These are phyloP conservation scores for Muschampia plurimacula DNA, from an alignment of 2,888 invertebrate genomes.

Conservation along the genomic window DNA sequence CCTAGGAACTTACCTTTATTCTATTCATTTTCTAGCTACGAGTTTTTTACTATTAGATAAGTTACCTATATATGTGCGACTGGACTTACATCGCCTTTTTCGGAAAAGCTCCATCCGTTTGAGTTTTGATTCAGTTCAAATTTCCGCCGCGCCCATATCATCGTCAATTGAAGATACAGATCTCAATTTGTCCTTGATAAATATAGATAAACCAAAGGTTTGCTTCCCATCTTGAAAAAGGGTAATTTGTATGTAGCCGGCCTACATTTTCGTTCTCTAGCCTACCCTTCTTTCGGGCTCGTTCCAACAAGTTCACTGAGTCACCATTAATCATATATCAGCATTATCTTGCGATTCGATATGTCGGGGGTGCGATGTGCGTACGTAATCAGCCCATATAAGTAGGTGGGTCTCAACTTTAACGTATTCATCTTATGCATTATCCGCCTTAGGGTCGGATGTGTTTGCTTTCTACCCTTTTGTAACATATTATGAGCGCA, in stretches of 20 bases:
- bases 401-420: slow-evolving; percentile 47
- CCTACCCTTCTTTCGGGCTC: slow-evolving; percentile 54
- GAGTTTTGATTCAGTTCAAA: slow-evolving; percentile 20
- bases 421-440: slow-evolving; percentile 48
- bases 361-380: slow-evolving; percentile 55
- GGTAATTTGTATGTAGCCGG: slow-evolving; percentile 68
- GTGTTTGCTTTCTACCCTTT: slow-evolving; percentile 16
- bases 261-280: slow-evolving; percentile 58
- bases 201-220: slow-evolving; percentile 55
- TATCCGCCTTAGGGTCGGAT: slow-evolving; percentile 14
- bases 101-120: slow-evolving; percentile 3
- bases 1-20: background rate
- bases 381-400: slow-evolving; percentile 39
- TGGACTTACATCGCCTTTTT: background rate
- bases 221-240: slow-evolving; percentile 49
- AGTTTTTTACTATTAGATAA: slow-evolving; percentile 19
- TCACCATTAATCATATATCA: slow-evolving; percentile 60
- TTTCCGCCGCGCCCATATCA: slow-evolving; percentile 13
- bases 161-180: slow-evolving; percentile 33
- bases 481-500: background rate
- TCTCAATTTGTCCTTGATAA: slow-evolving; percentile 37
- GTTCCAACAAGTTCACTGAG: slow-evolving; percentile 58
- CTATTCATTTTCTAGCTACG: background rate
- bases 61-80: background rate
- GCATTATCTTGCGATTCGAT: slow-evolving; percentile 63